Evolutionary conservation across 2,797 vertebrate species (phyloP), one percentile per base, ranked within the genome.

Genomic region (Luscinia megarhynchos): DNA sequence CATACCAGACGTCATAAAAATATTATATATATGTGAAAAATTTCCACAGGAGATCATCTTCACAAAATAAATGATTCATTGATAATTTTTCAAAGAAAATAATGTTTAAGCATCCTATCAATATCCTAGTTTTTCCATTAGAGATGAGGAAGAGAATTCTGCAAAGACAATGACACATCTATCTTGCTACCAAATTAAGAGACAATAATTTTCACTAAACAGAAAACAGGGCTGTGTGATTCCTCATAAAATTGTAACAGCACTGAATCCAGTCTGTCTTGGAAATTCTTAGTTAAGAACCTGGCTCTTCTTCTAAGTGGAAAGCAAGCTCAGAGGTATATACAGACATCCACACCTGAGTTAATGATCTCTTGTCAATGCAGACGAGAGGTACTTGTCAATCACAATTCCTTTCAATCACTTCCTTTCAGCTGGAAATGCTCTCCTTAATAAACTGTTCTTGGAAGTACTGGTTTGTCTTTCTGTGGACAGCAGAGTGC

Each of bases 131-230:
- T 92, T 50, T 95, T 66, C 20, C 50, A 26, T 73, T 89, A 73
- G 19, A 80, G 86, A 84, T 46, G 36, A 85, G 26, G 46, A 85
- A 76, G 45, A 94, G 30, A 89, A 90, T 30, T 68, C 21, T 77
- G 30, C 20, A 76, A 29, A 87, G 57, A 74, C 16, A 77, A 30
- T 50, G 62, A 75, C 26, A 40, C 26, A 93, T 82, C n/a, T 29
- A 69, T 82, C 66, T 73, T 90, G 14, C 54, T 90, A 94, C 46
- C 32, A 80, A 54, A 68, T n/a, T 45, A 90, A 58, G 64, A 66
- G 77, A 93, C 88, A 84, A n/a, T 93, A 64, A 90, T 62, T 95
- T 81, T 40, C 70, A 95, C 88, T 96, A 90, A 94, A 76, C 55
- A 58, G 61, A 53, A 64, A 91, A 46, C 3, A 88, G 19, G 27